phyloP scores from a whole-genome alignment of 2,113 vertebrate species.

The Zosterops japonicus region DNA sequence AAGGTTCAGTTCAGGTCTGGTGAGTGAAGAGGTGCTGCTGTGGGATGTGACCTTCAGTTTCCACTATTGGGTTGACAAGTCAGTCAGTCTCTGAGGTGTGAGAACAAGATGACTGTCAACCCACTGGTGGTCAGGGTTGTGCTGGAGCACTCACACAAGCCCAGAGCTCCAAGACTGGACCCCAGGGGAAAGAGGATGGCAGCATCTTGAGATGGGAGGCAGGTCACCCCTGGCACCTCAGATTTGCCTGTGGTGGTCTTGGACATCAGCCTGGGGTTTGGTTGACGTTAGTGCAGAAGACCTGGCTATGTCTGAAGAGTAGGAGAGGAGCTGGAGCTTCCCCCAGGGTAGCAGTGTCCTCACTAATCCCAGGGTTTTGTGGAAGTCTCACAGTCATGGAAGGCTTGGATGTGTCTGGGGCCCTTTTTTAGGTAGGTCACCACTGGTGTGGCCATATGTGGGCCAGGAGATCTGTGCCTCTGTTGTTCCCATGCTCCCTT shows the following conservation, averaged over 20 bases:
- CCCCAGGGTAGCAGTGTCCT: background rate
- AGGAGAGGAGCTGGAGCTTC: background rate
- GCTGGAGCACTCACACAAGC: background rate
- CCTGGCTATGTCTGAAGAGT: background rate
- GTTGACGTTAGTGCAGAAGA: background rate
- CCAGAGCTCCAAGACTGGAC: background rate
- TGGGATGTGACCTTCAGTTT: background rate
- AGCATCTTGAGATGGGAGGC: background rate
- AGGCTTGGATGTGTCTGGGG: background rate
- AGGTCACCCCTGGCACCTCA: rapidly evolving
- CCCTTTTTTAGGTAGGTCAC: background rate
- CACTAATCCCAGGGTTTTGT: background rate
- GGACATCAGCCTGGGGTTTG: background rate
- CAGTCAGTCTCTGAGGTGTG: background rate
- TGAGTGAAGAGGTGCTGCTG: background rate
- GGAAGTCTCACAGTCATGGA: rapidly evolving
- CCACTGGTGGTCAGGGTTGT: background rate
- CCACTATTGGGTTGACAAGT: background rate
- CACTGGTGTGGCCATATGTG: background rate
- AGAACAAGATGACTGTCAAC: background rate
- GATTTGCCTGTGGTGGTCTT: background rate
- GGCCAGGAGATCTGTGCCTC: background rate
- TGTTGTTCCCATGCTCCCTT: background rate
- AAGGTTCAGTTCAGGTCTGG: background rate
- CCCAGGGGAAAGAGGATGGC: background rate